Evolutionary conservation across 2,113 vertebrate species (phyloP).

Genomic region (Pyxicephalus adspersus): DNA sequence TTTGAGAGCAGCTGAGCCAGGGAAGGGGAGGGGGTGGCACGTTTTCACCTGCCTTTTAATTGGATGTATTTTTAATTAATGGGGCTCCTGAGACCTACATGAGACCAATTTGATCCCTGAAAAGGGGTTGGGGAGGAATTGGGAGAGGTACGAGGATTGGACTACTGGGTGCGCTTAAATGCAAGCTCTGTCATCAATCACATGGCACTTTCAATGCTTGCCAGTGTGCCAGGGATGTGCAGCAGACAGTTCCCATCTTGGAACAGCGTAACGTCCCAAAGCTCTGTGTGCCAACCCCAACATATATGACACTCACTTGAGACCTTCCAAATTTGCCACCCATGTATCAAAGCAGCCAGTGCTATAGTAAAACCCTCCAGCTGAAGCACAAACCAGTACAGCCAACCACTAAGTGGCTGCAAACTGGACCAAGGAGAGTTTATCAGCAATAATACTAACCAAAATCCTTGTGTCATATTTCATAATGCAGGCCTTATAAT

Average conservation of each 20-base stretch:
- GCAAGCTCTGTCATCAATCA: slow-evolving; percentile 79
- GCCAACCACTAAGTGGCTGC: not conserved
- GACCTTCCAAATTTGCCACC: not conserved
- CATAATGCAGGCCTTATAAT: too few species aligned
- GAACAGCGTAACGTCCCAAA: slow-evolving; percentile 29
- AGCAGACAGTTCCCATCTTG: slow-evolving; percentile 45
- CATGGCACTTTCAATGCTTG: slow-evolving; percentile 74
- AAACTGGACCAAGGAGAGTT: too few species aligned
- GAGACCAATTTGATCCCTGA: slow-evolving; percentile 79
- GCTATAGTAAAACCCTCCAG: not conserved
- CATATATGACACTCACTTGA: not conserved
- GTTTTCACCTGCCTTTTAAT: slow-evolving; percentile 86
- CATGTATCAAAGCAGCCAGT: not conserved
- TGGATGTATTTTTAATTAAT: slow-evolving; percentile 89
- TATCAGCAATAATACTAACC: too few species aligned
- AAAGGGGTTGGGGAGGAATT: slow-evolving; percentile 82
- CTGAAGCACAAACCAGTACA: not conserved
- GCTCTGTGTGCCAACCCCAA: slow-evolving; percentile 22
- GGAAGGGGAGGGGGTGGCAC: slow-evolving; percentile 66
- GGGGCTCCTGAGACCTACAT: slow-evolving; percentile 77
- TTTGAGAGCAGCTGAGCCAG: slow-evolving; percentile 76
- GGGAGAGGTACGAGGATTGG: slow-evolving; percentile 77
- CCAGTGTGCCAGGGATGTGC: slow-evolving; percentile 62
- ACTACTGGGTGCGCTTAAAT: slow-evolving; percentile 78
- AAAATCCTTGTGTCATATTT: too few species aligned